Percentiles rank a stretch among this genome's conserved stretches.
Evolutionary conservation across 1,140 invertebrate species (phyloP).

Genomic region (Phthorimaea operculella): DNA sequence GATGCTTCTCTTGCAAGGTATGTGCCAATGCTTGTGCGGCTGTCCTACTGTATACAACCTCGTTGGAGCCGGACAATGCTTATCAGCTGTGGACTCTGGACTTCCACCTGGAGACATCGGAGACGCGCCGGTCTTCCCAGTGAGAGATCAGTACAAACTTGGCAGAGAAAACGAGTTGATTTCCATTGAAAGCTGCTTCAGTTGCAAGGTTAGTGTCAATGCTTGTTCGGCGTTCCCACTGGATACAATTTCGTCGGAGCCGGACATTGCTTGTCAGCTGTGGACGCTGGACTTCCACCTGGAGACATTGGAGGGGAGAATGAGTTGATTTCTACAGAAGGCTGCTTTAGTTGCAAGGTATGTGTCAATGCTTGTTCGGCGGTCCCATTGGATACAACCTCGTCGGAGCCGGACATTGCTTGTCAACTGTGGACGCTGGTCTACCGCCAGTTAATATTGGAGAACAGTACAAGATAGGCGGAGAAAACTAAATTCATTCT

Average conservation of each 20-base stretch:
- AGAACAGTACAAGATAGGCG: conserved; percentile 50
- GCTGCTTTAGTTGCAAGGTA: conserved; percentile 91
- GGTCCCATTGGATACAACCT: conserved; percentile 82
- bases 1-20: conserved; percentile 91
- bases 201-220: conserved; percentile 87
- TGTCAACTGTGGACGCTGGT: conserved; percentile 80
- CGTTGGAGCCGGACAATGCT: conserved; percentile 83
- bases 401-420: conserved; percentile 83
- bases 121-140: conserved; percentile 75
- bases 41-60: conserved; percentile 85
- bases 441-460: conserved; percentile 73
- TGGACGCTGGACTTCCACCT: conserved; percentile 73
- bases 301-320: conserved; percentile 70
- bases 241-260: conserved; percentile 83
- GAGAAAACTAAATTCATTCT: conserved; percentile 75
- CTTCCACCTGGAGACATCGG: conserved; percentile 74
- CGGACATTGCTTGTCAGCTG: conserved; percentile 85
- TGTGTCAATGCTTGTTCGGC: too few species aligned
- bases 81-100: conserved; percentile 80
- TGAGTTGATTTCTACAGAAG: conserved; percentile 86
- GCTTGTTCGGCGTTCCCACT: conserved; percentile 82
- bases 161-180: conserved; percentile 76
- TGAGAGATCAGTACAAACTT: conserved; percentile 59
- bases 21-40: conserved; percentile 81
- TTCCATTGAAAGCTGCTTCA: conserved; percentile 90